Conservation (phyloP, 1,140 invertebrate species). For the Aethina tumida region DNA sequence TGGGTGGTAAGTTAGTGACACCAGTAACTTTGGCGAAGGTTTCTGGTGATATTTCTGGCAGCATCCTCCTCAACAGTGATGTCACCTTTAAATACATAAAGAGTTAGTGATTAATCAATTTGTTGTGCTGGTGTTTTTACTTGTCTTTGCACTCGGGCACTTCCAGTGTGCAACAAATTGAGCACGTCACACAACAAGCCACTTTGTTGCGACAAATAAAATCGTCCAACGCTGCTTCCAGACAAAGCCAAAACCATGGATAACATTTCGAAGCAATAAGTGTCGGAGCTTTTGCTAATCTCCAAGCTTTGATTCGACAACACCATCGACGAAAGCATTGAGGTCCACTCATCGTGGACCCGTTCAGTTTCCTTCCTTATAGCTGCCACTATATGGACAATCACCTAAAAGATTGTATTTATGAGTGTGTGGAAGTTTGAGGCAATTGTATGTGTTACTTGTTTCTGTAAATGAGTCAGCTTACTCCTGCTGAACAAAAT, state of each 20-base stretch:
- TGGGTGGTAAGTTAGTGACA: constrained; percentile 58
- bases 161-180: constrained; percentile 84
- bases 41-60: constrained; percentile 71
- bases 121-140: constrained; percentile 34
- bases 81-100: constrained; percentile 46
- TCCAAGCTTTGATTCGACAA: constrained; percentile 34
- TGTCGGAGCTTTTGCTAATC: constrained; percentile 56
- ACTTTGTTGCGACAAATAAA: constrained; percentile 82
- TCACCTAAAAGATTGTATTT: constrained; percentile 49
- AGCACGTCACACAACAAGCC: constrained; percentile 76
- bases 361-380: constrained; percentile 79
- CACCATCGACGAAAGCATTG: constrained; percentile 19
- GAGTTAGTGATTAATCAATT: not conserved
- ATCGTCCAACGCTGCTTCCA: constrained; percentile 80
- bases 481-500: constrained; percentile 92
- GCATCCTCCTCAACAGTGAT: constrained; percentile 64
- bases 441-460: constrained; percentile 46
- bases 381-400: constrained; percentile 86
- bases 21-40: constrained; percentile 55
- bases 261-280: constrained; percentile 96
- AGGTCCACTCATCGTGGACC: constrained; percentile 85
- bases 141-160: constrained; percentile 88
- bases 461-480: constrained; percentile 88
- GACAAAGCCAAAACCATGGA: constrained; percentile 91
- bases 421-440: not conserved